Percentiles rank a stretch among this genome's conserved stretches.
Conservation (phyloP, 2,797 vertebrate species). For the Huso huso region DNA sequence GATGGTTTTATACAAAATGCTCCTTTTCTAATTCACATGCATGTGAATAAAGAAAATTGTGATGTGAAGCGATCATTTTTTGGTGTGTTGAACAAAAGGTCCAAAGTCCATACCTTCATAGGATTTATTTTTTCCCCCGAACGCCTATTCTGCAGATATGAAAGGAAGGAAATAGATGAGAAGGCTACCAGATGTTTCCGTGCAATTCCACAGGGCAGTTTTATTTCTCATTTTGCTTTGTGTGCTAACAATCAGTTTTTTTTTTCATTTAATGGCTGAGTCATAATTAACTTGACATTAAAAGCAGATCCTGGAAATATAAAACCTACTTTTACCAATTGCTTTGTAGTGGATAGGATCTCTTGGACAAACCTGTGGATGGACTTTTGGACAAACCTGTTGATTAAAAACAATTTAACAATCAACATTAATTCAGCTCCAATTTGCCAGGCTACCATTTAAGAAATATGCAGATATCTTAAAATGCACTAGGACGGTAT, state of each 20-base stretch:
- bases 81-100: constrained; percentile 7
- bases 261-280: constrained; percentile 20
- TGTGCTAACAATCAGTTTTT: constrained; percentile 3
- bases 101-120: constrained; percentile 3
- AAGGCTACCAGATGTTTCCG: constrained; percentile 36
- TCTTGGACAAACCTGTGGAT: too few relatives aligned
- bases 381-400: too few relatives aligned
- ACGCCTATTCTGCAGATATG: constrained; percentile 9
- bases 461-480: too few relatives aligned
- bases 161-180: constrained; percentile 24
- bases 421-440: too few relatives aligned
- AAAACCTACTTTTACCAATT: too few relatives aligned
- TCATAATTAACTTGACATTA: constrained; percentile 22
- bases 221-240: constrained; percentile 11
- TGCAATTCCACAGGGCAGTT: background rate
- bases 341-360: too few relatives aligned
- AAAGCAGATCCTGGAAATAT: constrained; percentile 6
- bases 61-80: constrained; percentile 15
- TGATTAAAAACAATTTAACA: too few relatives aligned
- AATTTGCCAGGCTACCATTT: too few relatives aligned
- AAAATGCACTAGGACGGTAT: too few relatives aligned
- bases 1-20: constrained; percentile 26
- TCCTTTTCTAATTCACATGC: constrained; percentile 2
- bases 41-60: constrained; percentile 14
- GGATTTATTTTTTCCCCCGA: constrained; percentile 1